Evolutionary conservation across 2,888 invertebrate species (phyloP).

Genomic region (Nebria brevicollis): DNA sequence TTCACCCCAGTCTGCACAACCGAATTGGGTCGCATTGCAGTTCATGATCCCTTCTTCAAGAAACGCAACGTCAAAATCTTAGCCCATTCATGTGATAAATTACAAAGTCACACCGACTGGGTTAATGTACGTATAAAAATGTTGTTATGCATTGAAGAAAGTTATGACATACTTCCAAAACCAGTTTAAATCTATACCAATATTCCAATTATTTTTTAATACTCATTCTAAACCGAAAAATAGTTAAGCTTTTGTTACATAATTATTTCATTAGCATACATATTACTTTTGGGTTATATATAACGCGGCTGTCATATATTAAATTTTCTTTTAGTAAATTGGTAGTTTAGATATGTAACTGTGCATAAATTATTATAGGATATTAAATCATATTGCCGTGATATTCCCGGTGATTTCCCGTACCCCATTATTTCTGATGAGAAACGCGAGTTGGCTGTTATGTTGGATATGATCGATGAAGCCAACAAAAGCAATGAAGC

Average conservation of each 20-base stretch:
- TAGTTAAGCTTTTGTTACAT: too few species aligned
- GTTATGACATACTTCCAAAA: slow-evolving; percentile 8
- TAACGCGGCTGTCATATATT: background rate
- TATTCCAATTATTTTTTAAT: background rate
- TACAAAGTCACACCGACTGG: slow-evolving; percentile 81
- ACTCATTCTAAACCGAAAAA: background rate
- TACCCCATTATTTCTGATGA: slow-evolving; percentile 87
- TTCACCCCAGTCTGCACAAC: slow-evolving; percentile 93
- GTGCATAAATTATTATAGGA: slow-evolving; percentile 61
- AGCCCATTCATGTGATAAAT: slow-evolving; percentile 82
- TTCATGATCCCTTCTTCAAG: slow-evolving; percentile 74
- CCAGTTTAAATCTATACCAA: background rate
- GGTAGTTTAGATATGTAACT: background rate
- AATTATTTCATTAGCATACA: background rate
- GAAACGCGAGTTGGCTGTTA: slow-evolving; percentile 74
- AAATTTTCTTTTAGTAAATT: too few species aligned
- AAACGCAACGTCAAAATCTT: slow-evolving; percentile 79
- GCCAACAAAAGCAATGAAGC: slow-evolving; percentile 73
- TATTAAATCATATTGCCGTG: slow-evolving; percentile 75
- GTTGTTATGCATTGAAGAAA: background rate
- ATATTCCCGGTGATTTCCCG: slow-evolving; percentile 78
- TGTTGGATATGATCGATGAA: slow-evolving; percentile 83
- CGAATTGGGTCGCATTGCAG: slow-evolving; percentile 80
- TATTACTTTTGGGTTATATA: background rate
- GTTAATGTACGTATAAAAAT: slow-evolving; percentile 58